Evolutionary conservation across 2,888 invertebrate genomes (phyloP).

Genomic region (Xylocampa areola): DNA sequence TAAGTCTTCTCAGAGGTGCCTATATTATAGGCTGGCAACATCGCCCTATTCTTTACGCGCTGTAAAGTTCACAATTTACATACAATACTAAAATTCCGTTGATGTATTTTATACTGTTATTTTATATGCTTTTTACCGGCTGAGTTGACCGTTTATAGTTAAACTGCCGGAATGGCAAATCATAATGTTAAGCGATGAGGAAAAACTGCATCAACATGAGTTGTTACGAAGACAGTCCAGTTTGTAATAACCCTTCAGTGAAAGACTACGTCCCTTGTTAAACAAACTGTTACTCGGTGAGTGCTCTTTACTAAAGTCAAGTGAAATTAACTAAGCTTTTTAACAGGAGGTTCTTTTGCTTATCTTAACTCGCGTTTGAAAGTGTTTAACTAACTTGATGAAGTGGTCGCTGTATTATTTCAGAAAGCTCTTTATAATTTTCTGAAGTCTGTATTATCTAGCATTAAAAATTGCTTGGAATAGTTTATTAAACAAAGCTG

Average conservation of each 20-base stretch:
- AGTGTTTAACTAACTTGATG: constrained; percentile 52
- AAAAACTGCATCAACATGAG: constrained; percentile 66
- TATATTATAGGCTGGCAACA: constrained; percentile 27
- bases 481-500: constrained; percentile 19
- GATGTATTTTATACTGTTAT: constrained; percentile 71
- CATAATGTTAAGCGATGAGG: constrained; percentile 72
- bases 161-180: constrained; percentile 73
- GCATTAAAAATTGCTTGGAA: constrained; percentile 11
- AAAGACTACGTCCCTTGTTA: constrained; percentile 49
- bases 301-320: constrained; percentile 47
- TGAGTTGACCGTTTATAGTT: constrained; percentile 67
- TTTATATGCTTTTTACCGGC: constrained; percentile 76
- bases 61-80: constrained; percentile 75
- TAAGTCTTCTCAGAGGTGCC: constrained; percentile 14
- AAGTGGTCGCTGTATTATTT: constrained; percentile 38
- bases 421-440: constrained; percentile 29
- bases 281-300: constrained; percentile 48
- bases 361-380: constrained; percentile 43
- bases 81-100: constrained; percentile 66
- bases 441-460: constrained; percentile 16
- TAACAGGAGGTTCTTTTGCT: constrained; percentile 34
- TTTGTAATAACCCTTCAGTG: constrained; percentile 54
- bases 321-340: constrained; percentile 54
- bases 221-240: constrained; percentile 56
- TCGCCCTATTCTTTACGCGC: constrained; percentile 46